Conservation (phyloP, 2,113 vertebrate genomes). For the Bos indicus region DNA sequence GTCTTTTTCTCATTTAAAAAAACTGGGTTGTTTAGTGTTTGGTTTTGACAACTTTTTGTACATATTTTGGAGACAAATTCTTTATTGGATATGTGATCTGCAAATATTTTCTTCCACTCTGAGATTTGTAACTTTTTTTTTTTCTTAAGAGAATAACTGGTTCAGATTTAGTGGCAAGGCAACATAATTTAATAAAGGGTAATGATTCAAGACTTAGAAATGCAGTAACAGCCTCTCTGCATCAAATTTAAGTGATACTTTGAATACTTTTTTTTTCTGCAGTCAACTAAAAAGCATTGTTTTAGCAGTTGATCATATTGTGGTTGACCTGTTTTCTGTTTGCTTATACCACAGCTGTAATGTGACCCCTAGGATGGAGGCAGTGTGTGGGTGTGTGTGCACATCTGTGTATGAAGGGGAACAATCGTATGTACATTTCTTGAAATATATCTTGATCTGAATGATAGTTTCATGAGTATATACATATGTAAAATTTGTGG, state of each 20-base stretch:
- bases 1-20: background rate
- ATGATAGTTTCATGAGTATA: background rate
- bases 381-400: no score
- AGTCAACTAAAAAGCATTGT: background rate
- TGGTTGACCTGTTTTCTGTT: background rate
- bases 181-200: slow-evolving; percentile 34
- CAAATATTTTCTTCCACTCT: background rate
- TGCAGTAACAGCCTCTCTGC: slow-evolving; percentile 8
- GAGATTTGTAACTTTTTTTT: background rate
- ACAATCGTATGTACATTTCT: background rate
- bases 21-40: background rate
- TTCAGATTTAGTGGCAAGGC: slow-evolving; percentile 49
- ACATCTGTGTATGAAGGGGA: no score
- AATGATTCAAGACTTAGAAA: slow-evolving; percentile 37
- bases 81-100: slow-evolving; percentile 21
- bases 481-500: background rate
- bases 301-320: background rate
- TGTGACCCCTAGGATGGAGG: background rate
- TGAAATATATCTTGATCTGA: background rate
- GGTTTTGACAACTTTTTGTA: background rate
- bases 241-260: slow-evolving; percentile 27
- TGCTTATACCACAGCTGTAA: background rate
- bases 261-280: slow-evolving; percentile 25
- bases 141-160: slow-evolving; percentile 36
- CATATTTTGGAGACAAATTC: background rate